A percentile compares a stretch with the other conserved stretches of the same genome.
phyloP scores from a whole-genome alignment of 2,113 vertebrate genomes.

The Ranitomeya variabilis region DNA sequence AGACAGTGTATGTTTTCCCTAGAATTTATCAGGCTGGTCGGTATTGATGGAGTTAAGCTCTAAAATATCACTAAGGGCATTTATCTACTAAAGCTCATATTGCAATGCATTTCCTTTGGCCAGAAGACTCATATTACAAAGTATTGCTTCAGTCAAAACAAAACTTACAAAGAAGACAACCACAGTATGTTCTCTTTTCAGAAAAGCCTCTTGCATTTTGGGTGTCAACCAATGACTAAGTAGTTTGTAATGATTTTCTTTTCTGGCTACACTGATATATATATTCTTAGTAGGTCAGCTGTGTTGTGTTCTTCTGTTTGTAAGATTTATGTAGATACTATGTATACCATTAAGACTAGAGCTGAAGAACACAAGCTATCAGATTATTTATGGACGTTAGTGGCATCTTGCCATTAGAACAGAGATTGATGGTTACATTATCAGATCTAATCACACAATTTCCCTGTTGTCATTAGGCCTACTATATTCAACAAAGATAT shows the following conservation, averaged over 20 bases:
- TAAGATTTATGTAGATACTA: conserved; percentile 62
- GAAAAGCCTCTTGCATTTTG: conserved; percentile 34
- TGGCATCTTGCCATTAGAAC: conserved; percentile 60
- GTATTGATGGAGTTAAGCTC: conserved; percentile 1
- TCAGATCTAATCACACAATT: conserved; percentile 51
- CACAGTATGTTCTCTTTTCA: conserved; percentile 19
- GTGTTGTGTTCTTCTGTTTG: conserved; percentile 60
- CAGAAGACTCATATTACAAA: conserved; percentile 33
- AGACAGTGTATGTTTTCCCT: neutral
- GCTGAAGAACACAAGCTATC: conserved; percentile 60
- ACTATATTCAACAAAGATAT: conserved; percentile 10
- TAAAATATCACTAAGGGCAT: neutral
- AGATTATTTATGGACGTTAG: conserved; percentile 61
- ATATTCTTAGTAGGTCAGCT: conserved; percentile 64
- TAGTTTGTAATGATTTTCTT: conserved; percentile 53
- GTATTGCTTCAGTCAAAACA: conserved; percentile 30
- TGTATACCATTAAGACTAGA: conserved; percentile 59
- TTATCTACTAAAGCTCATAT: neutral
- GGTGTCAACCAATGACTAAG: conserved; percentile 59
- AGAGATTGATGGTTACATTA: conserved; percentile 60
- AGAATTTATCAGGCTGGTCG: neutral
- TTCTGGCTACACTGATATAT: conserved; percentile 58
- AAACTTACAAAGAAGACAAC: conserved; percentile 10
- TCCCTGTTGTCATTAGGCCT: conserved; percentile 46
- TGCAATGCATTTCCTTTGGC: conserved; percentile 36